Percentiles rank a stretch among this genome's conserved stretches.
These are phyloP conservation scores for Ectemnius cavifrons DNA, from an alignment of 2,888 invertebrate species.

Conservation along the genomic window DNA sequence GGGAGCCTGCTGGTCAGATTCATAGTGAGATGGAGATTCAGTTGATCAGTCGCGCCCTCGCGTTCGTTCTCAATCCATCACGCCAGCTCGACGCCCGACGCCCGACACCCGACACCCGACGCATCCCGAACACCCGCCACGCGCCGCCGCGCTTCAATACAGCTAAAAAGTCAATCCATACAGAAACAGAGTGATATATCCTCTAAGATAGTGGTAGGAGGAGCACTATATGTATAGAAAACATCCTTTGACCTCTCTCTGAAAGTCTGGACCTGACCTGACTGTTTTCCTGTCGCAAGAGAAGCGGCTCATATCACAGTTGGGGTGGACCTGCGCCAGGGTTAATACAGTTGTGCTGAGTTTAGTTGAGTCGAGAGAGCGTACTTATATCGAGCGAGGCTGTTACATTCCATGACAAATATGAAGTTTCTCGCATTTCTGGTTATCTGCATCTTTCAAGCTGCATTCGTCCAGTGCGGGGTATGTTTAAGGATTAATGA, in stretches of 20 bases:
- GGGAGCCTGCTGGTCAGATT: slow-evolving; percentile 9
- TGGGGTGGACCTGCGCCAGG: too few species aligned
- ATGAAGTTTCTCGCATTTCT: slow-evolving; percentile 58
- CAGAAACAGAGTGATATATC: background rate
- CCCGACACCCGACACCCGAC: background rate
- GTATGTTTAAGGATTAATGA: slow-evolving; percentile 53
- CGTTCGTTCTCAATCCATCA: slow-evolving; percentile 11
- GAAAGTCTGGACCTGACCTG: too few species aligned
- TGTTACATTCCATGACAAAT: slow-evolving; percentile 1
- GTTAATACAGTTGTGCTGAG: too few species aligned
- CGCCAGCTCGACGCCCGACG: background rate
- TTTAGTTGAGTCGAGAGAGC: too few species aligned
- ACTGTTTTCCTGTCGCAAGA: too few species aligned
- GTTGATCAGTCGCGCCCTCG: slow-evolving; percentile 49
- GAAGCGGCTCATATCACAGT: too few species aligned
- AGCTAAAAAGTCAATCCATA: background rate
- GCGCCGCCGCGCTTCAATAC: background rate
- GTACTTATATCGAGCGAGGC: too few species aligned
- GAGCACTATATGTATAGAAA: too few species aligned
- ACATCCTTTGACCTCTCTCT: too few species aligned
- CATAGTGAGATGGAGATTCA: background rate
- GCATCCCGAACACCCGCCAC: background rate
- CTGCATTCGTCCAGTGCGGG: slow-evolving; percentile 60
- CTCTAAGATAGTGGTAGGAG: too few species aligned
- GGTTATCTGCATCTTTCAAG: slow-evolving; percentile 54